Conservation (phyloP, 1,140 invertebrate species). For the Glossosoma conforme region DNA sequence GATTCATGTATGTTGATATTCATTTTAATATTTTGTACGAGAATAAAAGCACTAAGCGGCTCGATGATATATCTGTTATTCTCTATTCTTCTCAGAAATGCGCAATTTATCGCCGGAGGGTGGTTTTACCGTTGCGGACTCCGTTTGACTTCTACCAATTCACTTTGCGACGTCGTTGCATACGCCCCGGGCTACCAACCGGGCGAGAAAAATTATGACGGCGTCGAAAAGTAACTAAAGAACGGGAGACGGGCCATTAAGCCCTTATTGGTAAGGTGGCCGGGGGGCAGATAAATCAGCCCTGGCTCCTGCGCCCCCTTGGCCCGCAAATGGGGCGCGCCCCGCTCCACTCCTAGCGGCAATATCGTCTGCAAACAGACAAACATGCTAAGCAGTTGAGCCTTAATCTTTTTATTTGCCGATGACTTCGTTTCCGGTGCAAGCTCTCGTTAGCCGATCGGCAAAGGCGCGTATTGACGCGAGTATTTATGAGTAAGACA, state of each 20-base stretch:
- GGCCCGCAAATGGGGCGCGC: conserved; percentile 2
- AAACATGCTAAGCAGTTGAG: conserved; percentile 31
- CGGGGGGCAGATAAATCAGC: conserved; percentile 25
- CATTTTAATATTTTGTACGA: no score
- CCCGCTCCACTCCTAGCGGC: conserved; percentile 9
- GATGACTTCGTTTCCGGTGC: background rate
- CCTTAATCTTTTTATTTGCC: conserved; percentile 32
- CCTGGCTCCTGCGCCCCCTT: conserved; percentile 4
- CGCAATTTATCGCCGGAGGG: no score
- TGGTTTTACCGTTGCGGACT: no score
- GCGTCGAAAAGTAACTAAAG: conserved; percentile 30
- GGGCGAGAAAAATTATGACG: conserved; percentile 23
- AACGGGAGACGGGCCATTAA: conserved; percentile 30
- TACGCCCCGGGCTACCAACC: no score
- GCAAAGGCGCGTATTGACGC: background rate
- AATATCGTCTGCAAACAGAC: conserved; percentile 26
- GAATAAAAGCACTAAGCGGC: no score
- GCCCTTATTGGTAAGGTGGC: conserved; percentile 26
- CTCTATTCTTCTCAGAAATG: no score
- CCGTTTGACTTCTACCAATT: no score
- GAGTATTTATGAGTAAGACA: no score
- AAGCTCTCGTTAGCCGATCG: background rate
- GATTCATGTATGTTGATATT: no score
- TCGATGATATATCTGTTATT: no score
- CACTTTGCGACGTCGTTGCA: no score